Evolutionary conservation across 2,113 vertebrate genomes (phyloP).

Genomic region (Tenebrosternarchus preto): DNA sequence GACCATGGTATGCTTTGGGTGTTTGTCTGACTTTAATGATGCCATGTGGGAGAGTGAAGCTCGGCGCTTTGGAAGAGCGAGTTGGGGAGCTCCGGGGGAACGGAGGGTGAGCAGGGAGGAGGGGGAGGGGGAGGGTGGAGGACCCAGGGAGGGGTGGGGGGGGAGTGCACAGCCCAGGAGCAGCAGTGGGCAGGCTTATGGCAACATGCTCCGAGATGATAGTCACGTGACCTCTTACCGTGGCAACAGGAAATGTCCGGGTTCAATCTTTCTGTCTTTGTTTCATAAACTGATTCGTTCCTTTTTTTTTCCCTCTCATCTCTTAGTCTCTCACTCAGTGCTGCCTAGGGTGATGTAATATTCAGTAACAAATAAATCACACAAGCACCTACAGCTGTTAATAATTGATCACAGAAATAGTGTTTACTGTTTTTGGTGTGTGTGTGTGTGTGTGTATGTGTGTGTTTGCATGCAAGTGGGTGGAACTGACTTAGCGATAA

Average conservation of each 20-base stretch:
- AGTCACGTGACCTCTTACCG: constrained; percentile 18
- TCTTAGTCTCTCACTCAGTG: not conserved
- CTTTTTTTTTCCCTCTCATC: not conserved
- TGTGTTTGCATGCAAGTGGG: not conserved
- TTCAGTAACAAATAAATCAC: constrained; percentile 56
- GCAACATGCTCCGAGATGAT: constrained; percentile 55
- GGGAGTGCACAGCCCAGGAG: too few relatives aligned
- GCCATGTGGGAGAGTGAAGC: constrained; percentile 66
- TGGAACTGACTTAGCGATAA: not conserved
- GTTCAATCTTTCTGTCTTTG: not conserved
- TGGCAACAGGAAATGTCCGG: not conserved
- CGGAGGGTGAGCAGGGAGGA: constrained; percentile 40
- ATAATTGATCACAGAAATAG: constrained; percentile 59
- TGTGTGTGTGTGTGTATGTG: constrained; percentile 30
- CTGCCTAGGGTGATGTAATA: constrained; percentile 33
- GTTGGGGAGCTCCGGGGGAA: constrained; percentile 59
- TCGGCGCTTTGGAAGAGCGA: constrained; percentile 56
- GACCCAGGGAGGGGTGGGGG: too few relatives aligned
- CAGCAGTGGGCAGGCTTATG: constrained; percentile 48
- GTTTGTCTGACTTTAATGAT: constrained; percentile 74
- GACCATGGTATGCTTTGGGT: constrained; percentile 64
- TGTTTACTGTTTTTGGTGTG: constrained; percentile 13
- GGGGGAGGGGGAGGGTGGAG: constrained; percentile 31
- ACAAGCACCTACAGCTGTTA: constrained; percentile 54
- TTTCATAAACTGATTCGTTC: not conserved